A percentile compares a stretch with the other conserved stretches of the same genome.
Conservation (phyloP, 1,140 invertebrate species). For the Drosophila lini region DNA sequence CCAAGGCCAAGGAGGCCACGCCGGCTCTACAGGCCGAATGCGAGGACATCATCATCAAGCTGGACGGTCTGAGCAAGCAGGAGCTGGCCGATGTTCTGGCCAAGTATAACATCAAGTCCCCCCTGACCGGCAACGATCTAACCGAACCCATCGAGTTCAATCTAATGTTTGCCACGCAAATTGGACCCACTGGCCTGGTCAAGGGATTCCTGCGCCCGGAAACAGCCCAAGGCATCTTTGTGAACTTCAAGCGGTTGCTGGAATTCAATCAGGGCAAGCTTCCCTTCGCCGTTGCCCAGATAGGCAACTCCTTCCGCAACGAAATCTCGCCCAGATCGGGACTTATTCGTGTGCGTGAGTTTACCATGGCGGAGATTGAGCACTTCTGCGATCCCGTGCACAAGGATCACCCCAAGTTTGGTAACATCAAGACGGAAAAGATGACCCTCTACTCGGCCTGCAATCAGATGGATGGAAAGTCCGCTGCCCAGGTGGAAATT, state of each 20-base stretch:
- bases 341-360: conserved; percentile 97
- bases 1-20: conserved; percentile 92
- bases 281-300: conserved; percentile 98
- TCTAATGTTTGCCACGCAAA: conserved; percentile 98
- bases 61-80: conserved; percentile 94
- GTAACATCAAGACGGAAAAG: conserved; percentile 89
- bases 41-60: conserved; percentile 91
- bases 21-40: conserved; percentile 90
- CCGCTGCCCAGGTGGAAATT: conserved; percentile 89
- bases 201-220: conserved; percentile 98
- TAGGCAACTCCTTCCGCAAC: conserved; percentile 98
- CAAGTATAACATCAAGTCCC: conserved; percentile 97
- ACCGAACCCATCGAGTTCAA: conserved; percentile 99
- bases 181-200: conserved; percentile 96
- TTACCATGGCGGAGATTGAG: conserved; percentile 99
- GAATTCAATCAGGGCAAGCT: conserved; percentile 98
- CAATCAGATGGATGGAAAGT: conserved; percentile 97
- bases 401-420: conserved; percentile 97
- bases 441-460: conserved; percentile 96
- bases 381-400: conserved; percentile 98
- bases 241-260: conserved; percentile 96
- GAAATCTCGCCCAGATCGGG: conserved; percentile 99
- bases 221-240: conserved; percentile 99
- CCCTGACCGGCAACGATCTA: conserved; percentile 96
- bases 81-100: conserved; percentile 94